Conservation (phyloP, 2,113 vertebrate species). For the Callipepla californica region DNA sequence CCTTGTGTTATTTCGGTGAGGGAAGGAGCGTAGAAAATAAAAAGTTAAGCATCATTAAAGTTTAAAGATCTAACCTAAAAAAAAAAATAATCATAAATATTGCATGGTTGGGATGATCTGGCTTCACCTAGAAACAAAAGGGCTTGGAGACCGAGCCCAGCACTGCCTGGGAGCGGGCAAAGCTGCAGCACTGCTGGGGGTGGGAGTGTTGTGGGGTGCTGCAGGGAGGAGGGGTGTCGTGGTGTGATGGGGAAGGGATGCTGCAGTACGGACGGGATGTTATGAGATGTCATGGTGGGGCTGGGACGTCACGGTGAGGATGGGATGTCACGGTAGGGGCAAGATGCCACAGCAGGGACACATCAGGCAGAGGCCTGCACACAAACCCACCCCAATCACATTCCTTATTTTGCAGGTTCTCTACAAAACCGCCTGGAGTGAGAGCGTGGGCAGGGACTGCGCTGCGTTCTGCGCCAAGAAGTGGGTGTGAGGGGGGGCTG, state of each 20-base stretch:
- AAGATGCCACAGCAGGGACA: neutral
- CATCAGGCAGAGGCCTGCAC: neutral
- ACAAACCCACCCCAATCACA: neutral
- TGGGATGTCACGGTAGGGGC: neutral
- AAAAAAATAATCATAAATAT: conserved; percentile 18
- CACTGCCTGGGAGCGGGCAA: neutral
- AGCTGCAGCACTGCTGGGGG: neutral
- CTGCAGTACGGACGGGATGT: too few relatives aligned
- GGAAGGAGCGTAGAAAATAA: conserved; percentile 48
- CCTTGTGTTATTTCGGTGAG: conserved; percentile 40
- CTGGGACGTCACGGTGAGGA: neutral
- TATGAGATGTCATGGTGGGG: too few relatives aligned
- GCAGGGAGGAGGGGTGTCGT: too few relatives aligned
- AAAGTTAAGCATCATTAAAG: conserved; percentile 58
- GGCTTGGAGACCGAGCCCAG: neutral
- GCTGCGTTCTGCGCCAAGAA: conserved; percentile 91
- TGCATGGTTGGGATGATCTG: conserved; percentile 1
- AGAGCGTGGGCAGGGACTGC: conserved; percentile 91
- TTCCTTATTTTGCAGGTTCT: conserved; percentile 82
- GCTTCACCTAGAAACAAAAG: neutral
- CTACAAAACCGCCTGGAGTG: conserved; percentile 96
- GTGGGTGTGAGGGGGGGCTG: conserved; percentile 71
- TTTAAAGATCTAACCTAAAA: conserved; percentile 37
- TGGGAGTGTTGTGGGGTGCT: neutral
- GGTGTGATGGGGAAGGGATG: neutral